These are phyloP conservation scores for Sclerodermus sp. DNA, from an alignment of 2,888 invertebrate species.

Conservation along the genomic window DNA sequence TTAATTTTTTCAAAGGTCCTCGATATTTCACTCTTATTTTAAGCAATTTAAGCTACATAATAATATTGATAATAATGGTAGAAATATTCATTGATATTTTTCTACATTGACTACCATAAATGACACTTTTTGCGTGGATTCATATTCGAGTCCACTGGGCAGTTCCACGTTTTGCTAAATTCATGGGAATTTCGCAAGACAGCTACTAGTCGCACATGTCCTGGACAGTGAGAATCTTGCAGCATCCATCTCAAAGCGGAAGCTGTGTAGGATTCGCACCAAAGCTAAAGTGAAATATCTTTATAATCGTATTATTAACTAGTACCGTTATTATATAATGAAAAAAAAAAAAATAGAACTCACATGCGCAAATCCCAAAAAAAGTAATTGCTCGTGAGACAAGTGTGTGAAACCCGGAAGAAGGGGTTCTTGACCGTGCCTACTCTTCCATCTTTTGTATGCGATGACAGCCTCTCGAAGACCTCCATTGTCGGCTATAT, in stretches of 20 bases:
- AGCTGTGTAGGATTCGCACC: constrained; percentile 78
- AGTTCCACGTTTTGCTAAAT: constrained; percentile 66
- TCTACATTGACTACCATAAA: constrained; percentile 51
- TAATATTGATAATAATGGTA: too few species aligned
- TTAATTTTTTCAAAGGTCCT: neutral
- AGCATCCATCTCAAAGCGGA: constrained; percentile 68
- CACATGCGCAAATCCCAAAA: constrained; percentile 80
- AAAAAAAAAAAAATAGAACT: constrained; percentile 41
- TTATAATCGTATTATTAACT: too few species aligned
- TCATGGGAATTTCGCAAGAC: constrained; percentile 73
- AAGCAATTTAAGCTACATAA: too few species aligned
- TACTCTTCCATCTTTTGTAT: constrained; percentile 64
- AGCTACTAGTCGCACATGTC: constrained; percentile 69
- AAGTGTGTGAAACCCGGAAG: constrained; percentile 76
- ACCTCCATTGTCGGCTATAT: constrained; percentile 84
- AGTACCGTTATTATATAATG: too few species aligned
- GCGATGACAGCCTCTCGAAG: constrained; percentile 73
- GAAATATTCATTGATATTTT: too few species aligned
- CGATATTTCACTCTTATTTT: neutral
- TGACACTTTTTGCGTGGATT: constrained; percentile 61
- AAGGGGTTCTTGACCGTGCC: constrained; percentile 64
- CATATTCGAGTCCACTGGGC: constrained; percentile 61
- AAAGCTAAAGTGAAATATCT: constrained; percentile 63
- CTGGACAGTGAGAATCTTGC: constrained; percentile 76
- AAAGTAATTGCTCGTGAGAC: constrained; percentile 75